Conservation (phyloP, 1,140 invertebrate species). For the Lineus longissimus region DNA sequence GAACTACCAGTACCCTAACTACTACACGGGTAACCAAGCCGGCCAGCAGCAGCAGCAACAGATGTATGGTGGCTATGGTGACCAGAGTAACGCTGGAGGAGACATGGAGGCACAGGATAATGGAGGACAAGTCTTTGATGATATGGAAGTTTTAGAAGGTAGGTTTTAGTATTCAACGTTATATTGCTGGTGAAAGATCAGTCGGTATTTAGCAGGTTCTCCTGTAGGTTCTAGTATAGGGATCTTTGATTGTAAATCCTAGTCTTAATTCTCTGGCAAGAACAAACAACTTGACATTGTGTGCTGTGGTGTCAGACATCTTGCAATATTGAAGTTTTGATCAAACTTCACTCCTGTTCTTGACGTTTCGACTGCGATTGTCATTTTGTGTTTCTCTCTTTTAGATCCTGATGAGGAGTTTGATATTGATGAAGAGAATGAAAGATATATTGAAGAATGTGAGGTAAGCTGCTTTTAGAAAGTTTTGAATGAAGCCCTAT, state of each 20-base stretch:
- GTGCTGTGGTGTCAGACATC: no score
- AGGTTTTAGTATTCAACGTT: not conserved
- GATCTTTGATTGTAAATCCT: no score
- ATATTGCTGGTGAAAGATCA: not conserved
- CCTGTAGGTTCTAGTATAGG: no score
- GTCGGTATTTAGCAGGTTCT: not conserved
- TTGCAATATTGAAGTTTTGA: no score
- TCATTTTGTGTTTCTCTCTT: constrained; percentile 25
- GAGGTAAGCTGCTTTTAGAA: constrained; percentile 45
- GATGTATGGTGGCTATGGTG: not conserved
- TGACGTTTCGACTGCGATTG: no score
- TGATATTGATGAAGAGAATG: constrained; percentile 54
- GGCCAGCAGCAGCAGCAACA: not conserved
- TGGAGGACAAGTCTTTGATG: constrained; percentile 26
- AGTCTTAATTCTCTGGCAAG: no score
- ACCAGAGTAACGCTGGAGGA: not conserved
- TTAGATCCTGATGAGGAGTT: constrained; percentile 55
- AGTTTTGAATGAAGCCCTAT: no score
- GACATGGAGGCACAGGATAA: constrained; percentile 1
- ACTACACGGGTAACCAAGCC: not conserved
- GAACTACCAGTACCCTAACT: constrained; percentile 9
- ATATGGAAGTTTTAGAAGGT: constrained; percentile 41
- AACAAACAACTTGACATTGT: no score
- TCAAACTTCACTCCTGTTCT: no score
- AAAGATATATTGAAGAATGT: constrained; percentile 54